Evolutionary conservation across 1,140 invertebrate species (phyloP).

Genomic region (Rhopalosiphum padi): DNA sequence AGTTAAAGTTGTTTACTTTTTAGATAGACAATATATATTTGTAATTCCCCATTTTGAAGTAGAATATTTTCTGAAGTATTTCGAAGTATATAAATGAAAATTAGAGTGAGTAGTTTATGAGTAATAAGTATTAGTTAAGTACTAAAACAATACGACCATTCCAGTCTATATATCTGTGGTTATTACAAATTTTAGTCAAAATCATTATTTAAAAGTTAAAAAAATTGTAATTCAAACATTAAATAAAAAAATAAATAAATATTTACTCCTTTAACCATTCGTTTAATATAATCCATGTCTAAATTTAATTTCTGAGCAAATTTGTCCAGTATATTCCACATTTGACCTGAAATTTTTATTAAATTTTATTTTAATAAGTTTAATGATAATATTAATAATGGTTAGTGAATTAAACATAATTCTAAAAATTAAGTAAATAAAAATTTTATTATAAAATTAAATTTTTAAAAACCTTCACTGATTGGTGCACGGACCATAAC

Average conservation of each 20-base stretch:
- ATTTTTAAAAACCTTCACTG: slow-evolving; percentile 44
- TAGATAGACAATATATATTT: too few species aligned
- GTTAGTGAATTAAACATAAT: neutral
- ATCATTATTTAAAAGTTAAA: too few species aligned
- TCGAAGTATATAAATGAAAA: too few species aligned
- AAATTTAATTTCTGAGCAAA: slow-evolving; percentile 11
- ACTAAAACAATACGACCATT: too few species aligned
- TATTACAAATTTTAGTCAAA: neutral
- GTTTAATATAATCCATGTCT: neutral
- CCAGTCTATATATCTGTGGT: too few species aligned
- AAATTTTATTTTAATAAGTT: neutral
- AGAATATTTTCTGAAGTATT: too few species aligned
- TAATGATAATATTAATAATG: neutral
- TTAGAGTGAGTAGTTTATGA: too few species aligned
- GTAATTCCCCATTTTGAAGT: too few species aligned
- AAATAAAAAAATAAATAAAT: neutral
- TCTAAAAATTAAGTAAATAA: neutral
- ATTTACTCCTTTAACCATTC: slow-evolving; percentile 44
- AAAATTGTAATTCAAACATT: too few species aligned
- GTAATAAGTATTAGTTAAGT: too few species aligned
- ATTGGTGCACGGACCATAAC: slow-evolving; percentile 42
- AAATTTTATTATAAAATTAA: neutral
- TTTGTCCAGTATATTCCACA: slow-evolving; percentile 37
- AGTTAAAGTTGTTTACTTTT: too few species aligned
- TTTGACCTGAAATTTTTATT: slow-evolving; percentile 13